Evolutionary conservation across 2,888 invertebrate genomes (phyloP).

Genomic region (Beris chalybata): DNA sequence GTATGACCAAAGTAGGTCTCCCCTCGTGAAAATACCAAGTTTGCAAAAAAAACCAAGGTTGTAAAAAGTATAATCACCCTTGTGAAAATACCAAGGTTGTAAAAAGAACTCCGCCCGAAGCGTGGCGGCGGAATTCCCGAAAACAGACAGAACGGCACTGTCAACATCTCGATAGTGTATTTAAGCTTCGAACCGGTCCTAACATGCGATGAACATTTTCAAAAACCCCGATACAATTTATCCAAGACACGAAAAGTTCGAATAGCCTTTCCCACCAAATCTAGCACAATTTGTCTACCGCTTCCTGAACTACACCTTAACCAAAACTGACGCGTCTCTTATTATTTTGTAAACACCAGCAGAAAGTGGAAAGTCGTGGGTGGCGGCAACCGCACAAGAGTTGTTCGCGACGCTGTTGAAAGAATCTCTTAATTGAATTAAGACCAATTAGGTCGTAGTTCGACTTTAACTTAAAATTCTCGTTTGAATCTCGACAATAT

Average conservation of each 20-base stretch:
- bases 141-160: no score
- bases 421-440: slow-evolving; percentile 15
- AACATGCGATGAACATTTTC: background rate
- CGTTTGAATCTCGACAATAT: no score
- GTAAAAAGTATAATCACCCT: no score
- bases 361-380: background rate
- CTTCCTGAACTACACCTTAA: slow-evolving; percentile 10
- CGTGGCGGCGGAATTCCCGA: no score
- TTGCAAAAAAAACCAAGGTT: no score
- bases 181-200: background rate
- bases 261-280: background rate
- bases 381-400: background rate
- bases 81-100: no score
- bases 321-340: slow-evolving; percentile 1
- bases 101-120: no score
- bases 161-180: no score
- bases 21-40: no score
- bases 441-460: slow-evolving; percentile 11
- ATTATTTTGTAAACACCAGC: slow-evolving; percentile 23
- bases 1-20: no score
- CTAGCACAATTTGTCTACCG: background rate
- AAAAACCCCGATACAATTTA: background rate
- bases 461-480: background rate
- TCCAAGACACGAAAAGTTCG: background rate
- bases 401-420: background rate